Evolutionary conservation across 2,888 invertebrate species (phyloP).

Genomic region (Lutraria lutraria): DNA sequence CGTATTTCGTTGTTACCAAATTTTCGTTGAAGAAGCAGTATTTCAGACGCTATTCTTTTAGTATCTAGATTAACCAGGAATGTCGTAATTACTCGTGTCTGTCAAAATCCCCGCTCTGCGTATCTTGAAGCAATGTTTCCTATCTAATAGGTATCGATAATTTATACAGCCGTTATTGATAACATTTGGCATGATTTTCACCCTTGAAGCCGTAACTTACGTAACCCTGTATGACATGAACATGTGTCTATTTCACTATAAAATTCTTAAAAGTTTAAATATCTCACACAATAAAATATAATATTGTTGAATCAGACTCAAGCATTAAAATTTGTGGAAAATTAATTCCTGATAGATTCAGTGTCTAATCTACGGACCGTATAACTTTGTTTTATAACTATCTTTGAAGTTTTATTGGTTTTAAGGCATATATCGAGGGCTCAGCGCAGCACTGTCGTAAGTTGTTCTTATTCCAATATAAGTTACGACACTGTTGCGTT

Average conservation of each 20-base stretch:
- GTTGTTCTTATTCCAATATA: no score
- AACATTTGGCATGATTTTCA: background rate
- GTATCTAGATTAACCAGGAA: conserved; percentile 2
- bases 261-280: background rate
- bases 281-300: background rate
- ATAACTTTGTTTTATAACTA: background rate
- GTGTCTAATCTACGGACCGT: background rate
- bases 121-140: background rate
- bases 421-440: no score
- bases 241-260: background rate
- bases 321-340: background rate
- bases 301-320: background rate
- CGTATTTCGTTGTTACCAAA: background rate
- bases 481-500: no score
- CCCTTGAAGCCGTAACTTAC: background rate
- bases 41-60: background rate
- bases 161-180: background rate
- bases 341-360: background rate
- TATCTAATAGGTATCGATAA: conserved; percentile 10
- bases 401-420: background rate
- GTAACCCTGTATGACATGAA: background rate
- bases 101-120: background rate
- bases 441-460: no score
- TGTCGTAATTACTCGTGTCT: conserved; percentile 1
- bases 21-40: background rate